A percentile compares a stretch with the other conserved stretches of the same genome.
phyloP scores from a whole-genome alignment of 1,140 invertebrate genomes.

The Brachionus plicatilis region DNA sequence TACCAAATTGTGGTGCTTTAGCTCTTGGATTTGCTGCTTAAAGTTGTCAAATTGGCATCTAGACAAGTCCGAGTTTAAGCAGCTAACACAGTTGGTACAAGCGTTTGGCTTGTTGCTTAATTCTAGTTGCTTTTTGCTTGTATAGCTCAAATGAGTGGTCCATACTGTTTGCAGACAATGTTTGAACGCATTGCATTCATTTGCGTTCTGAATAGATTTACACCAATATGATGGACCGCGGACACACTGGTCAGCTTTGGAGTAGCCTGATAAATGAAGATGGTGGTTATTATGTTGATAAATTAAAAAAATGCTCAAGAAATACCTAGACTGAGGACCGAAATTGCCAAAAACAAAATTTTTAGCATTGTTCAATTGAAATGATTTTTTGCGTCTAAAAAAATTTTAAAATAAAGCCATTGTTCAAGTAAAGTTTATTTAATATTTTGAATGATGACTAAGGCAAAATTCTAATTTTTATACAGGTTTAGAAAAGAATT shows the following conservation, averaged over 20 bases:
- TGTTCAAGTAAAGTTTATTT: constrained; percentile 10
- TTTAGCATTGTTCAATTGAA: constrained; percentile 1
- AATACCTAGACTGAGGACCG: background rate
- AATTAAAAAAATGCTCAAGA: background rate
- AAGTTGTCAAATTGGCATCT: background rate
- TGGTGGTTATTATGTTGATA: background rate
- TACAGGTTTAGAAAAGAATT: background rate
- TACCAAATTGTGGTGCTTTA: background rate
- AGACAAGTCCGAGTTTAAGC: background rate
- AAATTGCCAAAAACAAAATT: constrained; percentile 11
- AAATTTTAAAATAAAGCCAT: constrained; percentile 14
- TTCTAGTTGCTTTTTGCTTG: background rate
- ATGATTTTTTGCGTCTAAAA: background rate
- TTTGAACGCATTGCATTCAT: constrained; percentile 14
- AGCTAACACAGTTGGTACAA: constrained; percentile 17
- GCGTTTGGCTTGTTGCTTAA: background rate
- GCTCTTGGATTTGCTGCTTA: background rate
- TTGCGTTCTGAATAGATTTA: background rate
- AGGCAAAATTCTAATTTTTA: constrained; percentile 10
- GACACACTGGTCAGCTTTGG: background rate
- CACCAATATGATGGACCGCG: constrained; percentile 36
- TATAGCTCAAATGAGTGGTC: background rate
- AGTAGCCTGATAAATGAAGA: background rate
- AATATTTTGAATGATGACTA: constrained; percentile 6
- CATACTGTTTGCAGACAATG: constrained; percentile 40